phyloP scores from a whole-genome alignment of 1,140 invertebrate genomes.

The Apis florea region DNA sequence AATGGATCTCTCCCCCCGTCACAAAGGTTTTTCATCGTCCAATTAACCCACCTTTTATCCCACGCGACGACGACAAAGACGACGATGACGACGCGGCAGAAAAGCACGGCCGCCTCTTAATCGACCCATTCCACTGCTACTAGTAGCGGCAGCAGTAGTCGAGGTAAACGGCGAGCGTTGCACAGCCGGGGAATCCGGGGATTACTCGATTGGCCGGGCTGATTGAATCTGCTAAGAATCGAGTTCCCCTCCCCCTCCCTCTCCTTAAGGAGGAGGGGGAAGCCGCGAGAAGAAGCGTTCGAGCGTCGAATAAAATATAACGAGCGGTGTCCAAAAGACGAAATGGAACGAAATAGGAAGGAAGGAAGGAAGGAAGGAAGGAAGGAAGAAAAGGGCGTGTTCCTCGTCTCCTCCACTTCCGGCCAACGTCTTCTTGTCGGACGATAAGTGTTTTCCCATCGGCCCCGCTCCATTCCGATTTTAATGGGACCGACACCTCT shows the following conservation, averaged over 20 bases:
- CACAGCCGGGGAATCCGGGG: constrained; percentile 41
- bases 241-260: not conserved
- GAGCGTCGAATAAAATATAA: constrained; percentile 62
- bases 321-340: constrained; percentile 34
- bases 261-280: not conserved
- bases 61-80: not conserved
- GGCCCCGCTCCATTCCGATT: constrained; percentile 33
- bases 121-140: not conserved
- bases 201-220: constrained; percentile 63
- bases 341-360: not conserved
- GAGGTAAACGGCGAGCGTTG: constrained; percentile 40
- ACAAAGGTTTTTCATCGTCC: not conserved
- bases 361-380: too few species aligned
- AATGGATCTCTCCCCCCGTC: not conserved
- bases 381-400: not conserved
- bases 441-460: constrained; percentile 44
- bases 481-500: constrained; percentile 19
- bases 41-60: constrained; percentile 6
- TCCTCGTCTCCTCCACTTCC: constrained; percentile 1
- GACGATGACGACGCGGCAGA: not conserved
- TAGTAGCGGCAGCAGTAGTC: not conserved
- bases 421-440: constrained; percentile 23
- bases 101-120: not conserved
- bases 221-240: constrained; percentile 64
- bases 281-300: constrained; percentile 4